These are phyloP conservation scores for Liparis tanakae DNA, from an alignment of 2,797 vertebrate genomes.

Conservation along the genomic window DNA sequence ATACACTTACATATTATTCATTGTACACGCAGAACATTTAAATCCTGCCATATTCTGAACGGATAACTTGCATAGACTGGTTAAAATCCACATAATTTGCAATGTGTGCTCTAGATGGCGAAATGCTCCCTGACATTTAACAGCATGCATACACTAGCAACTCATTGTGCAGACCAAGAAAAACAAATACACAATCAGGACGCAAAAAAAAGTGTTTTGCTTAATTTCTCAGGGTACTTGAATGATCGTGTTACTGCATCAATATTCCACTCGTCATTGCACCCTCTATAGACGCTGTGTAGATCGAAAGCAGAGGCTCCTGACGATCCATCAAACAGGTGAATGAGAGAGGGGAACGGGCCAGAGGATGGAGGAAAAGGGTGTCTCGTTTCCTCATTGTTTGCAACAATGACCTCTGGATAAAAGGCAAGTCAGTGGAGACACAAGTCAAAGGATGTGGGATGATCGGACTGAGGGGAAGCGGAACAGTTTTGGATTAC, in stretches of 20 bases:
- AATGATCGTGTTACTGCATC: constrained; percentile 34
- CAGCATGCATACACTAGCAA: constrained; percentile 52
- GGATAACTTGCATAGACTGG: constrained; percentile 40
- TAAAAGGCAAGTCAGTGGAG: constrained; percentile 61
- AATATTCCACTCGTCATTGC: constrained; percentile 10
- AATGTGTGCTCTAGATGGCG: constrained; percentile 31
- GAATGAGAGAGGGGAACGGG: constrained; percentile 40
- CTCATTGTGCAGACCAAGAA: constrained; percentile 9
- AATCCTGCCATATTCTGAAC: constrained; percentile 49
- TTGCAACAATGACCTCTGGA: constrained; percentile 63
- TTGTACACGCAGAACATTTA: constrained; percentile 19
- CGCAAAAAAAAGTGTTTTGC: constrained; percentile 21
- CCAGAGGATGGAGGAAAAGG: constrained; percentile 19
- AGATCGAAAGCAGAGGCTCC: constrained; percentile 39
- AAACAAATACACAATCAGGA: constrained; percentile 31
- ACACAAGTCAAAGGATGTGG: constrained; percentile 60
- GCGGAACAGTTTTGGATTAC: constrained; percentile 51
- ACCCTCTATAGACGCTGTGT: constrained; percentile 18
- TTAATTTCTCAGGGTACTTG: constrained; percentile 72
- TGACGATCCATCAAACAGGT: constrained; percentile 66
- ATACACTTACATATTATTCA: constrained; percentile 36
- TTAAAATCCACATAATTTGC: constrained; percentile 38
- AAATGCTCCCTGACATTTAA: constrained; percentile 43
- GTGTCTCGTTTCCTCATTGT: constrained; percentile 72
- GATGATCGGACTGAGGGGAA: constrained; percentile 46